Percentiles rank a stretch among this genome's conserved stretches.
Conservation (phyloP, 37 sponge, comb jelly and placozoan genomes). For the Oopsacas minuta region DNA sequence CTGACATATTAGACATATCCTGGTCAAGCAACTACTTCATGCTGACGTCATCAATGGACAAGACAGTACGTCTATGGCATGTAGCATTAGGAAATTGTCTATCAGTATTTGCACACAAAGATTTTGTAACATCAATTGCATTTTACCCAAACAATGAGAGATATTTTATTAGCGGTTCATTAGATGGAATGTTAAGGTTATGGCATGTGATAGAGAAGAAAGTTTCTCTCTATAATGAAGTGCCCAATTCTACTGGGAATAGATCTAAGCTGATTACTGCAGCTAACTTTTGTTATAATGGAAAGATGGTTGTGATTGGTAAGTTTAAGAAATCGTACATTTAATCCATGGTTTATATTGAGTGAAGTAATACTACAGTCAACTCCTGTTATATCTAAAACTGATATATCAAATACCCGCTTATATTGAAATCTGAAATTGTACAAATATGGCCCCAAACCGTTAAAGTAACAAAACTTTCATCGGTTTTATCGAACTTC, state of each 20-base stretch:
- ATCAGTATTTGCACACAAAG: constrained; percentile 82
- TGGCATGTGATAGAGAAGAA: constrained; percentile 96
- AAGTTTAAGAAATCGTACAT: no score
- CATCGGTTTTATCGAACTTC: not conserved
- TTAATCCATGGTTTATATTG: no score
- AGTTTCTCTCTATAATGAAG: constrained; percentile 90
- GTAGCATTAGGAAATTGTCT: constrained; percentile 78
- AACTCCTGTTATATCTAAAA: not conserved
- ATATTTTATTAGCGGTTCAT: constrained; percentile 84
- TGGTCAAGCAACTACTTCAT: constrained; percentile 96
- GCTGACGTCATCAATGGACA: constrained; percentile 85
- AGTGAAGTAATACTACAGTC: no score
- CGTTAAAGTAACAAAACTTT: not conserved
- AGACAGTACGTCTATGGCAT: constrained; percentile 90
- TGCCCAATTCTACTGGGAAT: constrained; percentile 21
- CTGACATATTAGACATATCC: constrained; percentile 71
- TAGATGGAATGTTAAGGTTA: constrained; percentile 79
- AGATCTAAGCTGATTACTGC: constrained; percentile 81
- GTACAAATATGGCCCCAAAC: not conserved
- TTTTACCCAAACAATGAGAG: constrained; percentile 95
- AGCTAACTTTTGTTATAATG: constrained; percentile 83
- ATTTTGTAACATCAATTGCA: constrained; percentile 88
- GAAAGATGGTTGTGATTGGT: constrained; percentile 75
- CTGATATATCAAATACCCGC: not conserved
- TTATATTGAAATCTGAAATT: not conserved